Evolutionary conservation across 2,888 invertebrate genomes (phyloP).

Genomic region (Pristionchus arcanus): DNA sequence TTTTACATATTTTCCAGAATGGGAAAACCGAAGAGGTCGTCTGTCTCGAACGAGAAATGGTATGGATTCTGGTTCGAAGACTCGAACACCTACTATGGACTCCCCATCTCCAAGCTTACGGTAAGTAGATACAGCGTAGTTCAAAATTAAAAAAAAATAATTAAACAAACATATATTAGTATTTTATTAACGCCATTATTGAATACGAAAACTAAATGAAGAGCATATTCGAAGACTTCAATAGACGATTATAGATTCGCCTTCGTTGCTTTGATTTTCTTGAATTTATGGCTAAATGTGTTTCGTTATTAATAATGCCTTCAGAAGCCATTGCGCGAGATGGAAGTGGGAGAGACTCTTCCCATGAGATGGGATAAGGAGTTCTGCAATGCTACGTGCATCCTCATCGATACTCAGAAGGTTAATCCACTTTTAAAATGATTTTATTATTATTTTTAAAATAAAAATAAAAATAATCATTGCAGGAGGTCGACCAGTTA

Average conservation of each 20-base stretch:
- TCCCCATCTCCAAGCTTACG: not conserved
- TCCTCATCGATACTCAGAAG: not conserved
- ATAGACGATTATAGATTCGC: no score
- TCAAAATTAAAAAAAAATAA: not conserved
- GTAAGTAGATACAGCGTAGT: not conserved
- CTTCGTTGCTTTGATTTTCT: no score
- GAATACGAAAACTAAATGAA: no score
- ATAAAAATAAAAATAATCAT: not conserved
- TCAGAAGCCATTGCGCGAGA: not conserved
- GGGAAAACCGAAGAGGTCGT: not conserved
- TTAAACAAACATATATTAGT: not conserved
- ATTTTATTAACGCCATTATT: no score
- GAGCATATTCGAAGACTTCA: no score
- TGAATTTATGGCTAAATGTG: no score
- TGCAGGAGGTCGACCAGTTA: not conserved
- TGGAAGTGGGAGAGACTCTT: not conserved
- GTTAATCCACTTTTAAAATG: not conserved
- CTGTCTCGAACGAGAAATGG: not conserved
- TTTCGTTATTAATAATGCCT: not conserved
- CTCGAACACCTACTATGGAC: not conserved
- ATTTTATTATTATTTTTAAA: not conserved
- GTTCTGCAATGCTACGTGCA: not conserved
- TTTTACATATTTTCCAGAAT: not conserved
- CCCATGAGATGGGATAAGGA: conserved; percentile 26
- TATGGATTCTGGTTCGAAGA: conserved; percentile 16